These are phyloP conservation scores for Calameuta filiformis DNA, from an alignment of 2,888 invertebrate species.

Conservation along the genomic window DNA sequence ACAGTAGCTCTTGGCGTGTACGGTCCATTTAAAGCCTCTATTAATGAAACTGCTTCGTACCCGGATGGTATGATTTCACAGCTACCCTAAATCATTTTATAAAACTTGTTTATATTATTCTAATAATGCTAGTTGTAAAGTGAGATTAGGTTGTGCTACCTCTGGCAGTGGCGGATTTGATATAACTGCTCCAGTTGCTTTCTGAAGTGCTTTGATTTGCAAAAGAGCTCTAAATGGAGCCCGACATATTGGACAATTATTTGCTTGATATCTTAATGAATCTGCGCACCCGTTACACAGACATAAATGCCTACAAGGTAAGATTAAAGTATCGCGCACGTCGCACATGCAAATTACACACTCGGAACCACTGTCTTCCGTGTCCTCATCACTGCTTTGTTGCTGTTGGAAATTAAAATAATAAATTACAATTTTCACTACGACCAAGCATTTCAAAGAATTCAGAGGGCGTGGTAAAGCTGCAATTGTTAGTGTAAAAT, in stretches of 20 bases:
- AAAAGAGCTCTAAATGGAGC: constrained; percentile 98
- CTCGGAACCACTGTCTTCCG: constrained; percentile 95
- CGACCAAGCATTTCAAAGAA: not conserved
- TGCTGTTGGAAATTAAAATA: constrained; percentile 34
- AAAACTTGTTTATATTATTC: constrained; percentile 2
- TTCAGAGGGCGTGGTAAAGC: not conserved
- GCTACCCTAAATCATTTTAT: constrained; percentile 69
- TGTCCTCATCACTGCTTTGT: constrained; percentile 81
- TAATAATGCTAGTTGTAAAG: not conserved
- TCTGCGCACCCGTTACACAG: constrained; percentile 98
- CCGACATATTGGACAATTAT: constrained; percentile 98
- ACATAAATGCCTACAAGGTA: constrained; percentile 97
- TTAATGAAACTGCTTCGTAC: constrained; percentile 92
- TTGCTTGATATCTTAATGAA: constrained; percentile 95
- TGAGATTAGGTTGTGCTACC: constrained; percentile 64
- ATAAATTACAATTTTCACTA: not conserved
- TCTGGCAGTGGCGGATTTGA: constrained; percentile 72
- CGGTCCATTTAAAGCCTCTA: constrained; percentile 96
- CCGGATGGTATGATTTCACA: constrained; percentile 91
- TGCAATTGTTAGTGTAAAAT: not conserved
- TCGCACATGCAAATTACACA: constrained; percentile 99
- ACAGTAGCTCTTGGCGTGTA: constrained; percentile 69
- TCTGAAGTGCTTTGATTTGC: constrained; percentile 93
- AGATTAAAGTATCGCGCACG: constrained; percentile 94
- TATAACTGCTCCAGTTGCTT: constrained; percentile 70